Evolutionary conservation across 1,140 invertebrate genomes (phyloP).

Genomic region (Zaprionus ghesquierei): DNA sequence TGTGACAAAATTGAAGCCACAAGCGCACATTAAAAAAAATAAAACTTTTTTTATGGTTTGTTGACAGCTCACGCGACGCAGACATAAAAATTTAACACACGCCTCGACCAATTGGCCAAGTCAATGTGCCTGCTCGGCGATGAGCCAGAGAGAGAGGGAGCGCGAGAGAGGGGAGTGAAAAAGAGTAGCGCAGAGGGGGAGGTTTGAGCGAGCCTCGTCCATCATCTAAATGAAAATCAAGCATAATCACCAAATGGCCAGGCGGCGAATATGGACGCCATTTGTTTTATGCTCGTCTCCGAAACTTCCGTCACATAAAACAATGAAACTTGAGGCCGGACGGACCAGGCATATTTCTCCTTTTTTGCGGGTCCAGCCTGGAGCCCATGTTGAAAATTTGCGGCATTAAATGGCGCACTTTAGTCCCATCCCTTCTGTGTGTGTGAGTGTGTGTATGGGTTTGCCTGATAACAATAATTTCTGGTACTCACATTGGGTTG

Average conservation of each 20-base stretch:
- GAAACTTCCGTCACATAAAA: slow-evolving; percentile 34
- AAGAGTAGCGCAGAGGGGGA: background rate
- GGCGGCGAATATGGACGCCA: slow-evolving; percentile 53
- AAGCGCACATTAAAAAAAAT: slow-evolving; percentile 42
- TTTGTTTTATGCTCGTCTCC: slow-evolving; percentile 42
- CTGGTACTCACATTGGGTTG: slow-evolving; percentile 22
- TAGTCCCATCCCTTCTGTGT: background rate
- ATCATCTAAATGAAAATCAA: slow-evolving; percentile 79
- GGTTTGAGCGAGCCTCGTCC: slow-evolving; percentile 39
- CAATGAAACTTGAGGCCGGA: slow-evolving; percentile 34
- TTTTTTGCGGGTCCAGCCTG: background rate
- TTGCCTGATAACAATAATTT: slow-evolving; percentile 55
- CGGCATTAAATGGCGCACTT: slow-evolving; percentile 21
- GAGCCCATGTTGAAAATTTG: slow-evolving; percentile 15
- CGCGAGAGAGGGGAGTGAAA: background rate
- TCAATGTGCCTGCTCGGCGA: background rate
- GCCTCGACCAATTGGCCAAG: slow-evolving; percentile 17
- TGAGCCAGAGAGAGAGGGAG: background rate
- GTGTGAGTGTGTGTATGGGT: slow-evolving; percentile 19
- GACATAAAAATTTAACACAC: slow-evolving; percentile 30
- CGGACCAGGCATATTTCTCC: slow-evolving; percentile 8
- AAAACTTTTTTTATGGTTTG: slow-evolving; percentile 52
- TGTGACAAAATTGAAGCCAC: slow-evolving; percentile 31
- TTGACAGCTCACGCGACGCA: slow-evolving; percentile 39
- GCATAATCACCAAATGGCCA: slow-evolving; percentile 68